Conservation (phyloP, 1,140 invertebrate species). For the Bombus waltoni region DNA sequence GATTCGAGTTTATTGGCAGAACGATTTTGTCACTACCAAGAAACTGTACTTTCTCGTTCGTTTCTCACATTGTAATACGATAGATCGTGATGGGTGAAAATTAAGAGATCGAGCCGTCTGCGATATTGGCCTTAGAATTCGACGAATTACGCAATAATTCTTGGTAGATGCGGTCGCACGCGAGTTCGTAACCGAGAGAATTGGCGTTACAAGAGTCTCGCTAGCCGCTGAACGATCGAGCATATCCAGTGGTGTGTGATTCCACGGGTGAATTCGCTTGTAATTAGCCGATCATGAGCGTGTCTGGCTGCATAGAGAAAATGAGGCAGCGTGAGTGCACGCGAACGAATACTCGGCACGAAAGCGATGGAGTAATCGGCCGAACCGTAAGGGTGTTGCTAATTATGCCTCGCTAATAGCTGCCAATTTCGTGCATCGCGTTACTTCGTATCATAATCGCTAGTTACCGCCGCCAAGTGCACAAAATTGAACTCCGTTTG, state of each 20-base stretch:
- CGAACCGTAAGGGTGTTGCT: conserved; percentile 38
- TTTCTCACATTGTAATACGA: not conserved
- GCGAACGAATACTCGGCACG: conserved; percentile 34
- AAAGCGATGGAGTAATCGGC: not conserved
- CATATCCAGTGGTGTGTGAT: conserved; percentile 20
- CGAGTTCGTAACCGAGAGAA: not conserved
- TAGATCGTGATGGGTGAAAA: not conserved
- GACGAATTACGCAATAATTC: conserved; percentile 7
- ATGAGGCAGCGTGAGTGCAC: conserved; percentile 19
- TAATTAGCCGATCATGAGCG: conserved; percentile 30
- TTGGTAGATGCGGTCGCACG: not conserved
- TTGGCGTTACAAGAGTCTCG: not conserved
- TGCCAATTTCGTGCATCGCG: conserved; percentile 22
- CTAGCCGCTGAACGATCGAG: not conserved
- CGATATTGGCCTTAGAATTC: not conserved
- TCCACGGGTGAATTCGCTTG: conserved; percentile 13
- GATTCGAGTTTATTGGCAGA: no score
- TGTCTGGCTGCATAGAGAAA: conserved; percentile 1
- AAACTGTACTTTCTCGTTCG: not conserved
- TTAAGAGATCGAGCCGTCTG: not conserved
- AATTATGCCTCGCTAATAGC: conserved; percentile 43
- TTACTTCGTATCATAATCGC: not conserved
- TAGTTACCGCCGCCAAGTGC: not conserved
- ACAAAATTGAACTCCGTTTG: not conserved
- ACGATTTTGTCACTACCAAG: not conserved